A percentile compares a stretch with the other conserved stretches of the same genome.
These are phyloP conservation scores for Ganaspis brasiliensis DNA, from an alignment of 2,888 invertebrate species.

Conservation along the genomic window DNA sequence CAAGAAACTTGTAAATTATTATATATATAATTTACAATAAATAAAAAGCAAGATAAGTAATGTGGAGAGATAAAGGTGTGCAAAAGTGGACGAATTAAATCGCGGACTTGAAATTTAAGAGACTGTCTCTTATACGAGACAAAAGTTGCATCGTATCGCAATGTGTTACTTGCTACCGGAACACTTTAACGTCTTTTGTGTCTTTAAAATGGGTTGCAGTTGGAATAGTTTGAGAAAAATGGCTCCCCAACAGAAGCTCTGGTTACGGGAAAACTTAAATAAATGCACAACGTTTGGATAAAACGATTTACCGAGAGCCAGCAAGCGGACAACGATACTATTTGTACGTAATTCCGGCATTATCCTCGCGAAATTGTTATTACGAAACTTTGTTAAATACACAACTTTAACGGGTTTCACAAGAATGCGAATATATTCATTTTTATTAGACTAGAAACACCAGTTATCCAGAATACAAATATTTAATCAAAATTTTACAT, in stretches of 20 bases:
- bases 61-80: too few species aligned
- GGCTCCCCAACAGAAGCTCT: slow-evolving; percentile 58
- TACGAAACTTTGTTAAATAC: slow-evolving; percentile 54
- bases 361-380: slow-evolving; percentile 67
- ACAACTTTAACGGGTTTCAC: slow-evolving; percentile 11
- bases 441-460: neutral
- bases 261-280: slow-evolving; percentile 72
- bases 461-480: too few species aligned
- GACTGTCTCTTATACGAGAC: slow-evolving; percentile 66
- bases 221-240: slow-evolving; percentile 77
- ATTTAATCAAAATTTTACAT: too few species aligned
- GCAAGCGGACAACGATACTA: slow-evolving; percentile 72
- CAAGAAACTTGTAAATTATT: too few species aligned
- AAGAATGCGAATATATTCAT: neutral
- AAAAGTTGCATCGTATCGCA: slow-evolving; percentile 51
- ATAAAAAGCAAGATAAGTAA: too few species aligned
- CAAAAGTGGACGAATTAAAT: slow-evolving; percentile 53
- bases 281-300: slow-evolving; percentile 72
- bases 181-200: slow-evolving; percentile 46
- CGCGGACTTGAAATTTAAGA: slow-evolving; percentile 56
- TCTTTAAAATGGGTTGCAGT: slow-evolving; percentile 72
- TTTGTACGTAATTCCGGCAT: slow-evolving; percentile 71
- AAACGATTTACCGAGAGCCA: slow-evolving; percentile 74
- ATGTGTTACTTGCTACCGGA: slow-evolving; percentile 40
- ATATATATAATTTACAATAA: too few species aligned